phyloP scores from a whole-genome alignment of 2,888 invertebrate species.

The Eucriotettix oculatus region DNA sequence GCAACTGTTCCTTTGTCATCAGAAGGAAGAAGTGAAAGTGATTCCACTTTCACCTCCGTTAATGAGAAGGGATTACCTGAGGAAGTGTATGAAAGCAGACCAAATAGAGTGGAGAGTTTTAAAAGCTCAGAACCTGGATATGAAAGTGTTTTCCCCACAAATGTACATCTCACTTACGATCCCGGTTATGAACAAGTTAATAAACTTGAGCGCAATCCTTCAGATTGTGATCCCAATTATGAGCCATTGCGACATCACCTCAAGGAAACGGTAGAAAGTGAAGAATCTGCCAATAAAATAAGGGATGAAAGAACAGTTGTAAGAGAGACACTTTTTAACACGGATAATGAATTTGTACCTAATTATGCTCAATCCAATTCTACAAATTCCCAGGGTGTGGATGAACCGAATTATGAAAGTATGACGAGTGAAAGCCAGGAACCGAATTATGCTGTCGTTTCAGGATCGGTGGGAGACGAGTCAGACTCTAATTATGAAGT shows the following conservation, averaged over 20 bases:
- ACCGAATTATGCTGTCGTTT: slow-evolving; percentile 38
- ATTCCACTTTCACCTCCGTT: not conserved
- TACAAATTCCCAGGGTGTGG: slow-evolving; percentile 7
- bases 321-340: not conserved
- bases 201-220: not conserved
- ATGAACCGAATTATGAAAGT: slow-evolving; percentile 62
- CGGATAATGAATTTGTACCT: not conserved
- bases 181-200: slow-evolving; percentile 55
- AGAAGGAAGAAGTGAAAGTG: not conserved
- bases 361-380: not conserved
- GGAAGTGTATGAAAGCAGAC: slow-evolving; percentile 44
- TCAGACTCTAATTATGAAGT: slow-evolving; percentile 51
- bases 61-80: not conserved
- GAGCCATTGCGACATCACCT: slow-evolving; percentile 48
- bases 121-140: slow-evolving; percentile 21
- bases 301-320: not conserved
- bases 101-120: not conserved
- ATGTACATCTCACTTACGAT: slow-evolving; percentile 26
- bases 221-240: slow-evolving; percentile 61
- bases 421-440: slow-evolving; percentile 40
- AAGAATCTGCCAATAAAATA: not conserved
- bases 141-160: slow-evolving; percentile 16
- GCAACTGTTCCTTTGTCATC: not conserved
- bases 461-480: slow-evolving; percentile 43
- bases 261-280: not conserved